Percentiles rank a stretch among this genome's conserved stretches.
Evolutionary conservation across 2,797 vertebrate genomes (phyloP).

Genomic region (Carduelis carduelis): DNA sequence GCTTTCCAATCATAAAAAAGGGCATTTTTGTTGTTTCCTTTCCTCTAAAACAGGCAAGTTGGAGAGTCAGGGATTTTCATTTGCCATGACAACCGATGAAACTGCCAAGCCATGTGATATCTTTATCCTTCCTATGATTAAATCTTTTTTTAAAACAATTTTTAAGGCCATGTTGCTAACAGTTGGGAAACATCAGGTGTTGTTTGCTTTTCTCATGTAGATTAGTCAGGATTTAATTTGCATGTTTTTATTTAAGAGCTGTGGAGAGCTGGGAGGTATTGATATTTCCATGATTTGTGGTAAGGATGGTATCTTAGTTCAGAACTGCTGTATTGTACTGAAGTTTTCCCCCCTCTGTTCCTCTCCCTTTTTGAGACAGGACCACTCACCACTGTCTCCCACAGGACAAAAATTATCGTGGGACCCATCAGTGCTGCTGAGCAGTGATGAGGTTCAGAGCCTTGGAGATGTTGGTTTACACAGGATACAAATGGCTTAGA

Average conservation of each 20-base stretch:
- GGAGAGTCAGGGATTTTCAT: constrained; percentile 20
- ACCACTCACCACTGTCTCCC: not conserved
- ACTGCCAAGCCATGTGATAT: constrained; percentile 11
- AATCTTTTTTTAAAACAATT: not conserved
- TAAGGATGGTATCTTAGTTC: not conserved
- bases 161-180: not conserved
- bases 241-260: constrained; percentile 10
- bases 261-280: not conserved
- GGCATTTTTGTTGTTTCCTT: not conserved
- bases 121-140: constrained; percentile 12
- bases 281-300: not conserved
- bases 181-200: constrained; percentile 40
- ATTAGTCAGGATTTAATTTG: constrained; percentile 6
- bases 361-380: not conserved
- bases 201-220: constrained; percentile 46
- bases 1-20: not conserved
- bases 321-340: not conserved
- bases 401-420: not conserved
- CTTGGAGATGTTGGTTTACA: not conserved
- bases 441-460: not conserved
- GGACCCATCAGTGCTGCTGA: not conserved
- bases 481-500: not conserved
- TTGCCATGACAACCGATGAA: constrained; percentile 60
- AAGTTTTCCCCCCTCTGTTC: not conserved
- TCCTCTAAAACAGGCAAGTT: constrained; percentile 13